Conservation (phyloP, 2,797 vertebrate genomes). For the Nyctalus aviator region DNA sequence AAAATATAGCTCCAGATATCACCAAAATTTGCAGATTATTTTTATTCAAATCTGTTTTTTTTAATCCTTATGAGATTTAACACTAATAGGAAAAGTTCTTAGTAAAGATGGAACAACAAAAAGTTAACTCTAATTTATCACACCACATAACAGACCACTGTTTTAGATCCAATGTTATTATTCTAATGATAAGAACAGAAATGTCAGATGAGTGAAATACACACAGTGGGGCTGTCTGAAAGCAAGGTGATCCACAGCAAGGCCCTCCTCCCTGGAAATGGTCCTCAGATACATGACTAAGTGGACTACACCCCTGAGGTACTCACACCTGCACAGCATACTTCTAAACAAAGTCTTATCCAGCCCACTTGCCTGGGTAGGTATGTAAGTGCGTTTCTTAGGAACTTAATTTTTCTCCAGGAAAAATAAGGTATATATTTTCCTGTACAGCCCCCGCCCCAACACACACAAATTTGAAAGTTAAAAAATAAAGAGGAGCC, state of each 20-base stretch:
- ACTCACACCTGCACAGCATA: neutral
- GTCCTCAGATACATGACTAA: too few relatives aligned
- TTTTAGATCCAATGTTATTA: slow-evolving; percentile 15
- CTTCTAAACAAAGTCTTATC: slow-evolving; percentile 22
- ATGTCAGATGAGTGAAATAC: neutral
- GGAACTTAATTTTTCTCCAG: slow-evolving; percentile 23
- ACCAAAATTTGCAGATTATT: slow-evolving; percentile 45
- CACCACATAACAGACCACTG: neutral
- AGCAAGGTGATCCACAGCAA: neutral
- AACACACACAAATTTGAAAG: slow-evolving; percentile 17
- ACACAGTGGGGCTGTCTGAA: neutral
- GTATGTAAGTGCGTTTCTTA: neutral
- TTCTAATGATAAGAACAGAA: neutral
- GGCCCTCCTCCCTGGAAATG: neutral
- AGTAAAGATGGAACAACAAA: neutral
- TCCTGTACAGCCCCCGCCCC: neutral
- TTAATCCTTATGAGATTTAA: slow-evolving; percentile 14
- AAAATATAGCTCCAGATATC: slow-evolving; percentile 44
- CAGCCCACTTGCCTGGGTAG: neutral
- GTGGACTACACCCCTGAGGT: too few relatives aligned
- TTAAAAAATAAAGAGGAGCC: slow-evolving; percentile 4
- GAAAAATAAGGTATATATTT: slow-evolving; percentile 13
- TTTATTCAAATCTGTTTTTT: slow-evolving; percentile 53
- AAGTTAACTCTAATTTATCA: slow-evolving; percentile 17
- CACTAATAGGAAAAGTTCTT: slow-evolving; percentile 7